A percentile compares a stretch with the other conserved stretches of the same genome.
These are phyloP conservation scores for Tenthredo notha DNA, from an alignment of 2,888 invertebrate genomes.

Conservation along the genomic window DNA sequence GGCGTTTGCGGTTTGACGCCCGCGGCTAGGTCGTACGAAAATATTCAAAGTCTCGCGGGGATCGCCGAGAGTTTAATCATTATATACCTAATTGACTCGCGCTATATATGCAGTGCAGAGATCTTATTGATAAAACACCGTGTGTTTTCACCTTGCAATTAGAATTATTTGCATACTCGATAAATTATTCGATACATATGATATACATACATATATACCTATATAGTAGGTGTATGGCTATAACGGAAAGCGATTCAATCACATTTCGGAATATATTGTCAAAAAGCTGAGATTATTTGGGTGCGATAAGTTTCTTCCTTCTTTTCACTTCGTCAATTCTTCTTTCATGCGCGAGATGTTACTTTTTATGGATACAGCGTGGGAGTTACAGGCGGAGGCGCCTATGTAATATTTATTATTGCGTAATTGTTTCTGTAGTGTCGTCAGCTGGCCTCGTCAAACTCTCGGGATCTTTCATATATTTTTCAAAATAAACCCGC, in stretches of 20 bases:
- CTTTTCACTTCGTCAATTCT: neutral
- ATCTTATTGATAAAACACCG: neutral
- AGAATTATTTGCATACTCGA: neutral
- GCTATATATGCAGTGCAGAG: neutral
- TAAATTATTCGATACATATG: neutral
- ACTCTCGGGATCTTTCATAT: neutral
- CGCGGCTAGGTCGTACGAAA: slow-evolving; percentile 43
- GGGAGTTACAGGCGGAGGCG: neutral
- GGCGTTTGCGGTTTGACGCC: slow-evolving; percentile 34
- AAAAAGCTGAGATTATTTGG: neutral
- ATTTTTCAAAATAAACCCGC: neutral
- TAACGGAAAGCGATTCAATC: neutral
- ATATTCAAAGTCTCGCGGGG: slow-evolving; percentile 11
- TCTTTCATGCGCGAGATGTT: neutral
- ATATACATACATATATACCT: too few species aligned
- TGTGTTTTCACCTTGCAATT: neutral
- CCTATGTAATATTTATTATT: neutral
- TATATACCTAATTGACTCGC: neutral
- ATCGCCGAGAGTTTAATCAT: slow-evolving; percentile 35
- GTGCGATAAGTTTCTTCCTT: neutral
- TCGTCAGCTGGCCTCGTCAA: slow-evolving; percentile 12
- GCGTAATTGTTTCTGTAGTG: neutral
- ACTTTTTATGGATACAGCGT: neutral
- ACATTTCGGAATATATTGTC: neutral
- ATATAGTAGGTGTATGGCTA: too few species aligned